Evolutionary conservation across 2,797 vertebrate species (phyloP).

Genomic region (Cyclura pinguis): DNA sequence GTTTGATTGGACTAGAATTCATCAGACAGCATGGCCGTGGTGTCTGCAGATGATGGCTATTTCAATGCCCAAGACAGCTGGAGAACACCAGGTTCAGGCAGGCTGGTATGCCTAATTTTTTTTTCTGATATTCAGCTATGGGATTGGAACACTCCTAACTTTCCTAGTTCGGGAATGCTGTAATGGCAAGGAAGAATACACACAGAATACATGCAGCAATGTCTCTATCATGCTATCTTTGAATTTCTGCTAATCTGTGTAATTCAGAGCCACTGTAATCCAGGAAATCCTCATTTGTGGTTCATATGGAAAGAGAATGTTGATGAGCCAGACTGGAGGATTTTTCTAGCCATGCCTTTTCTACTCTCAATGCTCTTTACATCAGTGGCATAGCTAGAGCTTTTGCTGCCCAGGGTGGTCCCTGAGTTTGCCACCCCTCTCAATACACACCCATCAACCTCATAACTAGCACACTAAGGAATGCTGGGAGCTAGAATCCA

Average conservation of each 20-base stretch:
- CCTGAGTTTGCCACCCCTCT: too few relatives aligned
- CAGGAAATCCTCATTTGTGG: not conserved
- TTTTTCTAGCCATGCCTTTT: not conserved
- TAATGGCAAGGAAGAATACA: not conserved
- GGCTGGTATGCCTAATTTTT: not conserved
- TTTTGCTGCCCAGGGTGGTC: too few relatives aligned
- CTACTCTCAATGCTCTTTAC: too few relatives aligned
- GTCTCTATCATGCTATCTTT: not conserved
- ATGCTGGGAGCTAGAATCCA: too few relatives aligned
- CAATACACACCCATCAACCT: too few relatives aligned
- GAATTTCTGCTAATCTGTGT: not conserved
- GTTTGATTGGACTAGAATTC: not conserved
- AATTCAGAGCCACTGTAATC: not conserved
- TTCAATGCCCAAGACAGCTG: not conserved
- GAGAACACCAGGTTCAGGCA: not conserved
- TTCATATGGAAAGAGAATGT: too few relatives aligned
- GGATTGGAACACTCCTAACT: not conserved
- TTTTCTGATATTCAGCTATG: not conserved
- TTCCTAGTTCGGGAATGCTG: not conserved
- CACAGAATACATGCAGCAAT: not conserved
- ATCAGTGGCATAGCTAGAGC: too few relatives aligned
- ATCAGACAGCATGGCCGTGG: not conserved
- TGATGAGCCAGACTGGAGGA: too few relatives aligned
- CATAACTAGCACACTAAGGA: too few relatives aligned
- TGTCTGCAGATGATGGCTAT: not conserved